Conservation (phyloP, 1,140 invertebrate species). For the Ceratina australensis region DNA sequence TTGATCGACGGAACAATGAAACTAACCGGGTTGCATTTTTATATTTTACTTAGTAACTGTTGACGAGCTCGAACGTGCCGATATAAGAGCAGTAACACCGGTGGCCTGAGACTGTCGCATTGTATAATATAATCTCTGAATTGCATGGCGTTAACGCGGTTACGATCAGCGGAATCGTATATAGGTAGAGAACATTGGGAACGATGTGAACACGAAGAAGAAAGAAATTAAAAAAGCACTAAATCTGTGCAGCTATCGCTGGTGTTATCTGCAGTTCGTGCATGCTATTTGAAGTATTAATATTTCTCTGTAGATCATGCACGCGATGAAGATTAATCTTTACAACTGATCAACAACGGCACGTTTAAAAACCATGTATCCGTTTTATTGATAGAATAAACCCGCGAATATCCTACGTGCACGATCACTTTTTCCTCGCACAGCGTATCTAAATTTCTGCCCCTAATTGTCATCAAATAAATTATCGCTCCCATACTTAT, state of each 20-base stretch:
- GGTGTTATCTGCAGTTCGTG: conserved; percentile 14
- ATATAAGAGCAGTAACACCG: no score
- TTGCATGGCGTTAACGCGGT: neutral
- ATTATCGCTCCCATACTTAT: conserved; percentile 18
- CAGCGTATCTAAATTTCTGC: neutral
- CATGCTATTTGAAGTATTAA: conserved; percentile 40
- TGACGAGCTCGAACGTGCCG: no score
- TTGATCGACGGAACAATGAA: no score
- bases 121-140: neutral
- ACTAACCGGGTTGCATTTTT: no score
- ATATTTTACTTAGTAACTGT: no score
- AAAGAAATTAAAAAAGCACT: conserved; percentile 19
- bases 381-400: conserved; percentile 42
- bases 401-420: no score
- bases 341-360: conserved; percentile 45
- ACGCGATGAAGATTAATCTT: conserved; percentile 50
- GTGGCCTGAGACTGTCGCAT: no score
- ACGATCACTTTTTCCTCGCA: neutral
- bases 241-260: conserved; percentile 36
- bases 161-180: conserved; percentile 3
- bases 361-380: neutral
- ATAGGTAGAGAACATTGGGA: neutral
- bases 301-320: conserved; percentile 40
- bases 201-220: neutral
- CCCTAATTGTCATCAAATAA: conserved; percentile 20